phyloP scores from a whole-genome alignment of 2,797 vertebrate genomes.

The Pseudotriccus pelzelni region DNA sequence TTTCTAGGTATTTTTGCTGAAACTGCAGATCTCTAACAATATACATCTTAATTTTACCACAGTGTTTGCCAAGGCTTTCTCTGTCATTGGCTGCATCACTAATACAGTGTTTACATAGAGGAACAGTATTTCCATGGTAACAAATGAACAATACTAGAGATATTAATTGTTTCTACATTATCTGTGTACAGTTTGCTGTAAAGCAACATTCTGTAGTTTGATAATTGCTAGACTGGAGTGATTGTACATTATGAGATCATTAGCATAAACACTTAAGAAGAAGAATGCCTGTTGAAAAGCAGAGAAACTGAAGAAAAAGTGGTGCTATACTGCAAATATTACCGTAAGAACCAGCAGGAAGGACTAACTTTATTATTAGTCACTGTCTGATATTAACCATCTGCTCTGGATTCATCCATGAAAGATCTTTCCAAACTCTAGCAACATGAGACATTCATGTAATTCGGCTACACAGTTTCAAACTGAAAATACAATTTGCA shows the following conservation, averaged over 20 bases:
- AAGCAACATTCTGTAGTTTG: conserved; percentile 71
- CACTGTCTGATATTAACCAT: not conserved
- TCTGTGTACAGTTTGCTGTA: conserved; percentile 64
- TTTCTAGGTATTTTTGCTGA: not conserved
- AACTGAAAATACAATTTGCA: not conserved
- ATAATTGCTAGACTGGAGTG: conserved; percentile 73
- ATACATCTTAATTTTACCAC: conserved; percentile 28
- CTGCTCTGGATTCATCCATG: not conserved
- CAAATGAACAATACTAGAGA: conserved; percentile 72
- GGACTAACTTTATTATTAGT: not conserved
- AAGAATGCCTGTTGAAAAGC: conserved; percentile 60
- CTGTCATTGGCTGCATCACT: conserved; percentile 58
- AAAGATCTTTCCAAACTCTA: not conserved
- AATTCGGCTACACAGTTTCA: not conserved
- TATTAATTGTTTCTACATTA: conserved; percentile 75
- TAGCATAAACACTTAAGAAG: conserved; percentile 74
- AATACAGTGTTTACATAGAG: conserved; percentile 65
- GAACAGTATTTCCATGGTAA: conserved; percentile 76
- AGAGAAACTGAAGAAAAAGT: conserved; percentile 3
- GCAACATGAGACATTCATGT: not conserved
- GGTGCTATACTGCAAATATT: conserved; percentile 30
- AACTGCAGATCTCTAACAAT: conserved; percentile 22
- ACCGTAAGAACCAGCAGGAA: not conserved
- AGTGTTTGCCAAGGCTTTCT: conserved; percentile 49
- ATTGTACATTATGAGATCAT: conserved; percentile 71